Conservation (phyloP, 2,888 invertebrate genomes). For the Achlya flavicornis region DNA sequence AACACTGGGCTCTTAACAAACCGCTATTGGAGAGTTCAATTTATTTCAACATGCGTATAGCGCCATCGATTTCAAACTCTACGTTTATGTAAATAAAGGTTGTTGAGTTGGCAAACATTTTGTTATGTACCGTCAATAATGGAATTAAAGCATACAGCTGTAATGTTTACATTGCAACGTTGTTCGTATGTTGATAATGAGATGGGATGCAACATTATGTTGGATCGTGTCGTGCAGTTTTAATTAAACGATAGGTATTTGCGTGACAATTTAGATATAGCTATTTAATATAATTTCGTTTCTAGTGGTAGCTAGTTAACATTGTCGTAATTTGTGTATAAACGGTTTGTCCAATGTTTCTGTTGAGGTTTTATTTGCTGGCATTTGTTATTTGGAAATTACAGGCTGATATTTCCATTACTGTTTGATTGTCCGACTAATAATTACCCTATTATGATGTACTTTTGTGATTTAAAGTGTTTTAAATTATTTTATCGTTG, state of each 20-base stretch:
- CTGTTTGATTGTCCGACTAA: no score
- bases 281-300: neutral
- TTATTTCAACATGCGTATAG: neutral
- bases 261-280: constrained; percentile 5
- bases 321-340: neutral
- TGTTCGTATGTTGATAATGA: constrained; percentile 58
- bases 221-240: constrained; percentile 8
- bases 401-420: no score
- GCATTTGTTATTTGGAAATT: no score
- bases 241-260: constrained; percentile 11
- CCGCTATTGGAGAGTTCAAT: constrained; percentile 41
- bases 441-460: no score
- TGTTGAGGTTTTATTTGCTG: neutral
- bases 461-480: no score
- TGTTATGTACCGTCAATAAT: constrained; percentile 44
- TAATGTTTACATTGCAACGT: constrained; percentile 56
- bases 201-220: constrained; percentile 37
- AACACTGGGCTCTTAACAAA: constrained; percentile 46
- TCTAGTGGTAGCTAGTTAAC: neutral
- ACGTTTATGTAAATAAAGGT: neutral
- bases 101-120: constrained; percentile 13
- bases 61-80: neutral
- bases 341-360: neutral
- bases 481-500: no score
- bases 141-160: constrained; percentile 56